Evolutionary conservation across 2,113 vertebrate species (phyloP).

Genomic region (Saguinus midas): DNA sequence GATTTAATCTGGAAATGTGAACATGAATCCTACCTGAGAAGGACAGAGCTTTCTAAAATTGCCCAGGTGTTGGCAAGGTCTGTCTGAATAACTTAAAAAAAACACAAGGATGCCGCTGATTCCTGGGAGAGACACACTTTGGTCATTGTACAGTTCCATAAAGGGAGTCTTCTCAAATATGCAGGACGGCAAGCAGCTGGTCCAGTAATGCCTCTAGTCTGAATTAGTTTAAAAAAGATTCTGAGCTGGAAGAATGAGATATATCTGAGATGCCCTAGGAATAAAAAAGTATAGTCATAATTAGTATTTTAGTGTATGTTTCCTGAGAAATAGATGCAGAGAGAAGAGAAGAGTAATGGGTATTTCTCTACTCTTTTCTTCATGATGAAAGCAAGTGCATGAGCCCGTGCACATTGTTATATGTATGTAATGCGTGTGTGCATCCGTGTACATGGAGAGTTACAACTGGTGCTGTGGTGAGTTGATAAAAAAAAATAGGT

Average conservation of each 20-base stretch:
- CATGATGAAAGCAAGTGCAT: neutral
- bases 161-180: neutral
- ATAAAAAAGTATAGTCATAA: neutral
- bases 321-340: neutral
- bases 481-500: neutral
- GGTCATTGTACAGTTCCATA: neutral
- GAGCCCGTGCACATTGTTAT: neutral
- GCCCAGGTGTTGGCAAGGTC: neutral
- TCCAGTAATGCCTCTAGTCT: neutral
- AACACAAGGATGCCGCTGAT: neutral
- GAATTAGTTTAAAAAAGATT: neutral
- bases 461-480: neutral
- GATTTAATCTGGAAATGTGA: slow-evolving; percentile 11
- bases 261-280: neutral
- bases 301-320: neutral
- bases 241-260: neutral
- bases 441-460: neutral
- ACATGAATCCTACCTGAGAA: neutral
- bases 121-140: neutral
- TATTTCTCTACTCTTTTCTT: neutral
- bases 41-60: neutral
- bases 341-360: neutral
- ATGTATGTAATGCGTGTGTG: neutral
- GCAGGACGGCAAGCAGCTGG: neutral
- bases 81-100: neutral